Percentiles rank a stretch among this genome's conserved stretches.
These are phyloP conservation scores for Garra rufa DNA, from an alignment of 2,113 vertebrate genomes.

Conservation along the genomic window DNA sequence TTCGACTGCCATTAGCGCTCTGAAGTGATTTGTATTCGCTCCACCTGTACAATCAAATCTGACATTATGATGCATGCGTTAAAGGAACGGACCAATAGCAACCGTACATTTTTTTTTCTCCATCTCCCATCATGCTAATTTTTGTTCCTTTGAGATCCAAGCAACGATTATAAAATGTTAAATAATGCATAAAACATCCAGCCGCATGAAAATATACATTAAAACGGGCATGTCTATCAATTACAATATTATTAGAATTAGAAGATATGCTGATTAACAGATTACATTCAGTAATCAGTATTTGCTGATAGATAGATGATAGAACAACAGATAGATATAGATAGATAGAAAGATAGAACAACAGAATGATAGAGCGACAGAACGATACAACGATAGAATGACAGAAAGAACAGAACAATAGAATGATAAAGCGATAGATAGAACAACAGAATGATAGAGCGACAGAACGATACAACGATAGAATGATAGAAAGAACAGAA, in stretches of 20 bases:
- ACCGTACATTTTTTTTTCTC: background rate
- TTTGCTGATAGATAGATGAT: too few relatives aligned
- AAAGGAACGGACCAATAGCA: background rate
- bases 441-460: too few relatives aligned
- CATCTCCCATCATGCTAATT: constrained; percentile 7
- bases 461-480: too few relatives aligned
- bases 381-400: too few relatives aligned
- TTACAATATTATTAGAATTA: background rate
- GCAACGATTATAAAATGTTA: constrained; percentile 1
- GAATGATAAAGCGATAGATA: too few relatives aligned
- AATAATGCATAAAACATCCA: background rate
- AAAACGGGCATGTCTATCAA: background rate
- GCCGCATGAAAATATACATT: background rate
- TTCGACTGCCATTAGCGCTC: constrained; percentile 8
- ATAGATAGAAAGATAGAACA: too few relatives aligned
- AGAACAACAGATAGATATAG: too few relatives aligned
- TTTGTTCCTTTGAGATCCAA: constrained; percentile 10
- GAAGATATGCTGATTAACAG: background rate
- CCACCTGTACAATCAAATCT: constrained; percentile 42
- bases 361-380: too few relatives aligned
- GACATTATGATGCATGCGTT: constrained; percentile 32
- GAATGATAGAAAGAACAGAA: too few relatives aligned
- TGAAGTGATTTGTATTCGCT: constrained; percentile 17
- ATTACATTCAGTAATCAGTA: background rate
- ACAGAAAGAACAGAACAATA: too few relatives aligned